Percentiles rank a stretch among this genome's conserved stretches.
Conservation (phyloP, 2,113 vertebrate genomes). For the Accipiter virgatus region DNA sequence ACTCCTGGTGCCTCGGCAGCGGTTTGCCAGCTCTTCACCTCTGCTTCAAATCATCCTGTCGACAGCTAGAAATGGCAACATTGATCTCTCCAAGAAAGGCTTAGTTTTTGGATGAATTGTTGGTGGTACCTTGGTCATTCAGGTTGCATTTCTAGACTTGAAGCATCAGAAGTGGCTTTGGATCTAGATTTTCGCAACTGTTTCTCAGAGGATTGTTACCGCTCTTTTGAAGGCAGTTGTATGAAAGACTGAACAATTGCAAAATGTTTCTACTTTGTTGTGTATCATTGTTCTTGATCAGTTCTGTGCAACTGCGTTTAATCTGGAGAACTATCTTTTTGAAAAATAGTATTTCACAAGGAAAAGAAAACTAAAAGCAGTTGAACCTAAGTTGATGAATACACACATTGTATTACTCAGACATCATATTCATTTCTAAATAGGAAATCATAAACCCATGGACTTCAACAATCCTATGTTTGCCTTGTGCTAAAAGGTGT, state of each 20-base stretch:
- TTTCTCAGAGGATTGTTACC: background rate
- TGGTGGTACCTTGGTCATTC: background rate
- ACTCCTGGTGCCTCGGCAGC: background rate
- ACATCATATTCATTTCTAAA: background rate
- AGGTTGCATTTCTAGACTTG: background rate
- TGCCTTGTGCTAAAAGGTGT: background rate
- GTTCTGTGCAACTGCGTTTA: background rate
- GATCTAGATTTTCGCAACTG: background rate
- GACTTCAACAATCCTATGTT: background rate
- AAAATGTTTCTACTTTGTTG: background rate
- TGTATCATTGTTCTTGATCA: background rate
- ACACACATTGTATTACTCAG: background rate
- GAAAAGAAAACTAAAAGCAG: background rate
- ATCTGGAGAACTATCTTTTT: background rate
- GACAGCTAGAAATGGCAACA: background rate
- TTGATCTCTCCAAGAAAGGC: background rate
- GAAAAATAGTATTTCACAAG: background rate
- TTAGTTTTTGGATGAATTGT: background rate
- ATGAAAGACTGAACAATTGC: background rate
- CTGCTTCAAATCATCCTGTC: fast-evolving
- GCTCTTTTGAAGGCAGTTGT: background rate
- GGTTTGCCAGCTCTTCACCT: background rate
- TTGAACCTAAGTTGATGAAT: background rate
- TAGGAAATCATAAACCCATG: background rate
- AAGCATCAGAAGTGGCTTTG: background rate